Percentiles rank a stretch among this genome's conserved stretches.
Evolutionary conservation across 2,888 invertebrate genomes (phyloP).

Genomic region (Zootermopsis nevadensis): DNA sequence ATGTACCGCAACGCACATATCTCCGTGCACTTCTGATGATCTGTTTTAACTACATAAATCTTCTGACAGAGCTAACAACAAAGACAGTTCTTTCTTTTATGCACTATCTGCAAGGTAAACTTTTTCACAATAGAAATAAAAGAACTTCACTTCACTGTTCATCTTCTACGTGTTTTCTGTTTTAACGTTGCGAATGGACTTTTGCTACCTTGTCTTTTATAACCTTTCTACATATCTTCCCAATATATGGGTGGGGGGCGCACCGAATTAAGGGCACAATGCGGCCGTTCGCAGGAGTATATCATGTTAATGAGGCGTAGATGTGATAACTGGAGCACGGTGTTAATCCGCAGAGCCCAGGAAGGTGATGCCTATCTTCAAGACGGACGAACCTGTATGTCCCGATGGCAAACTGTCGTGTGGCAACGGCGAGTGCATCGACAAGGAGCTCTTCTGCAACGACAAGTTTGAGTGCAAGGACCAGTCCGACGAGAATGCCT

Average conservation of each 20-base stretch:
- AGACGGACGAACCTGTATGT: constrained; percentile 93
- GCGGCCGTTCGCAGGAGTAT: not conserved
- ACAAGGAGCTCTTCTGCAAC: constrained; percentile 92
- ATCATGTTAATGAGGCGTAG: not conserved
- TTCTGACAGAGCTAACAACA: constrained; percentile 17
- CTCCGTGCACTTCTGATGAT: constrained; percentile 5
- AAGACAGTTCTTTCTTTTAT: not conserved
- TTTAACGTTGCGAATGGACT: constrained; percentile 23
- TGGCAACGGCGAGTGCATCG: constrained; percentile 92
- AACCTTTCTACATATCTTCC: not conserved
- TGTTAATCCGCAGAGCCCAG: constrained; percentile 77
- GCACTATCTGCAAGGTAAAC: not conserved
- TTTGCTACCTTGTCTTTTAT: not conserved
- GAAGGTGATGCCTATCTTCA: constrained; percentile 87
- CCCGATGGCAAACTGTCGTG: constrained; percentile 91
- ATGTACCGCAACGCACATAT: not conserved
- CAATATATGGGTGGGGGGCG: not conserved
- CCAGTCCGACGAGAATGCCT: constrained; percentile 94
- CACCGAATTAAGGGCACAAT: not conserved
- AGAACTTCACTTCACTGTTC: not conserved
- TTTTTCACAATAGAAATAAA: constrained; percentile 8
- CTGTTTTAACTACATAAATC: constrained; percentile 27
- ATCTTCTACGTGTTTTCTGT: constrained; percentile 10
- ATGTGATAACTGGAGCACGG: not conserved
- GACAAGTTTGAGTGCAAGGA: constrained; percentile 93